Conservation (phyloP, 2,888 invertebrate genomes). For the Geophilus truncorum region DNA sequence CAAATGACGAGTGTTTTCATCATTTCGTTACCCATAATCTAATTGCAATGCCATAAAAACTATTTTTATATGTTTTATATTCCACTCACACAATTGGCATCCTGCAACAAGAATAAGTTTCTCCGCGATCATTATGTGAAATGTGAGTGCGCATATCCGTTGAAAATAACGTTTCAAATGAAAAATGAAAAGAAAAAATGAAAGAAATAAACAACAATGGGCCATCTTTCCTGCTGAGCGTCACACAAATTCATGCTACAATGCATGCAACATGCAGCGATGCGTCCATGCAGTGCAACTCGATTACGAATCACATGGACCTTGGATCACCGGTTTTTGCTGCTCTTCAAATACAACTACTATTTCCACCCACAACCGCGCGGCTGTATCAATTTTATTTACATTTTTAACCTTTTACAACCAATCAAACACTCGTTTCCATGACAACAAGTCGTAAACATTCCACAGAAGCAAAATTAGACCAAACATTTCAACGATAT, state of each 20-base stretch:
- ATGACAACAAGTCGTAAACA: not conserved
- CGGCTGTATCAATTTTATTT: no score
- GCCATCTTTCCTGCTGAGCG: not conserved
- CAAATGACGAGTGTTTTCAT: no score
- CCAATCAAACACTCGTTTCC: not conserved
- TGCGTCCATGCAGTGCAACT: not conserved
- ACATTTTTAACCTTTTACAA: not conserved
- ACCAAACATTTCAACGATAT: not conserved
- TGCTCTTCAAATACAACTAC: not conserved
- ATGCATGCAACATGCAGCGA: not conserved
- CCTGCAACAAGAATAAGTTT: not conserved
- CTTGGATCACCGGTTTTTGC: not conserved
- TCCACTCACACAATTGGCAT: not conserved
- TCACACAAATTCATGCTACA: not conserved
- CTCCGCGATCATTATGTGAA: not conserved
- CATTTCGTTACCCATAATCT: not conserved
- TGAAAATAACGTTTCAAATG: not conserved
- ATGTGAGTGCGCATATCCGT: conserved; percentile 10
- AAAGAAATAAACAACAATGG: not conserved
- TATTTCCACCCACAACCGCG: no score
- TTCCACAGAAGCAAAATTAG: not conserved
- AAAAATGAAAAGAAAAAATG: not conserved
- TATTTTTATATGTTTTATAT: no score
- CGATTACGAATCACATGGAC: not conserved
- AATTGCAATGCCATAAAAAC: not conserved